Conservation (phyloP, 2,888 invertebrate genomes). For the Acanthoscelides obtectus region DNA sequence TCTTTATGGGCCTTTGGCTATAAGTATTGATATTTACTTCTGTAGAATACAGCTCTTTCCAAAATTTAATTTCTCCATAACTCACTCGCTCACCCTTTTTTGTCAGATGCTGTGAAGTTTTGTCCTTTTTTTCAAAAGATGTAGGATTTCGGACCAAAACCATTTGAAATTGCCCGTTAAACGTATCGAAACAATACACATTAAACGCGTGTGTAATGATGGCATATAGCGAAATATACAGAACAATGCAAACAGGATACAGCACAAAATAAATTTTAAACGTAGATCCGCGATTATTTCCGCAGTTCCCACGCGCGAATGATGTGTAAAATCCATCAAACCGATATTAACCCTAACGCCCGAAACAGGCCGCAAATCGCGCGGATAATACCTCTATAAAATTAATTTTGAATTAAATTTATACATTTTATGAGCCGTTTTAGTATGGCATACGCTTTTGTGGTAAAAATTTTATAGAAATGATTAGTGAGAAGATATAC, state of each 20-base stretch:
- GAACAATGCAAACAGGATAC: background rate
- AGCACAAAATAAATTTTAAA: background rate
- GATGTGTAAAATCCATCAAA: background rate
- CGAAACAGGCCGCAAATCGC: background rate
- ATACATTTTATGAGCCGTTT: background rate
- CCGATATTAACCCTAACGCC: background rate
- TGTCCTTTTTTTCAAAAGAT: no score
- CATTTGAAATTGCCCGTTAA: background rate
- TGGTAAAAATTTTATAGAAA: background rate
- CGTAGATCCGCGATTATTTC: background rate
- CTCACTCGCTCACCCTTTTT: no score
- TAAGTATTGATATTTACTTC: no score
- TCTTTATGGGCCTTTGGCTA: no score
- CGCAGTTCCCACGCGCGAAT: background rate
- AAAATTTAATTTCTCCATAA: no score
- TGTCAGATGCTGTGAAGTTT: no score
- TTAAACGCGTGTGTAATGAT: background rate
- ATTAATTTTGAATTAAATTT: background rate
- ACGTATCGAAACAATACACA: background rate
- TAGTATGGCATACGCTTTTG: background rate
- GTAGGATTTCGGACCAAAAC: background rate
- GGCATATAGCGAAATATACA: background rate
- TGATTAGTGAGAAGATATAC: no score
- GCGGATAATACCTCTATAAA: background rate
- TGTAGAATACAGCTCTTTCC: no score